Conservation (phyloP, 2,113 vertebrate genomes). For the Anseranas semipalmata region DNA sequence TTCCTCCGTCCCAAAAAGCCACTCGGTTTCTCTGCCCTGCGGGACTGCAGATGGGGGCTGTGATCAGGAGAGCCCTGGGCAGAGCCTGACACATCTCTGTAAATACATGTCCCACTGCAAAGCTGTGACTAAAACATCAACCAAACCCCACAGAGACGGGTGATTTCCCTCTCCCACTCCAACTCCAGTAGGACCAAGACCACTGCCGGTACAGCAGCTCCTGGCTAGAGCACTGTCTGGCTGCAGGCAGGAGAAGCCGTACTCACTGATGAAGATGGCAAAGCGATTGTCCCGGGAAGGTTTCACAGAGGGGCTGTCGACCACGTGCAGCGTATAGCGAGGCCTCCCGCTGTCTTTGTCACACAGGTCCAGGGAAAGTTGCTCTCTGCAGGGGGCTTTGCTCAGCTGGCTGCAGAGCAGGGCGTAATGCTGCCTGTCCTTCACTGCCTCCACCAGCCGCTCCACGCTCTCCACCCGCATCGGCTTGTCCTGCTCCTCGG, state of each 20-base stretch:
- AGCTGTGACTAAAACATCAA: not conserved
- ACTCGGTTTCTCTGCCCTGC: conserved; percentile 93
- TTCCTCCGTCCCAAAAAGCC: conserved; percentile 91
- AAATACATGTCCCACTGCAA: not conserved
- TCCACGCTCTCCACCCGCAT: conserved; percentile 74
- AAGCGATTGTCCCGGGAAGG: conserved; percentile 86
- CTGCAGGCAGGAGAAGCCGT: not conserved
- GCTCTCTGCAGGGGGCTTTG: conserved; percentile 70
- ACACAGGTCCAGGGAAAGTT: conserved; percentile 86
- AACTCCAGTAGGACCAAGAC: not conserved
- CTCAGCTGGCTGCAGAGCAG: conserved; percentile 86
- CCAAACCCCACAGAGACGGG: fast-evolving
- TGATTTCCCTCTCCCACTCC: not conserved
- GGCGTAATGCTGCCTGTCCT: conserved; percentile 88
- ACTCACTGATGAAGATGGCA: conserved; percentile 96
- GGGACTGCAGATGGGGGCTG: conserved; percentile 81
- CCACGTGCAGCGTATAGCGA: conserved; percentile 90
- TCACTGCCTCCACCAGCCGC: conserved; percentile 82
- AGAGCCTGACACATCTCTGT: fast-evolving
- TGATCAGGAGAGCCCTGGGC: not conserved
- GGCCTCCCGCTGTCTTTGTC: conserved; percentile 79
- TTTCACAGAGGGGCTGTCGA: conserved; percentile 85
- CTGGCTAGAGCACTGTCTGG: not conserved
- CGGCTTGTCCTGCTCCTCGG: conserved; percentile 85
- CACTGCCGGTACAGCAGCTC: not conserved